Evolutionary conservation across 2,888 invertebrate species (phyloP).

Genomic region (Eilema depressum): DNA sequence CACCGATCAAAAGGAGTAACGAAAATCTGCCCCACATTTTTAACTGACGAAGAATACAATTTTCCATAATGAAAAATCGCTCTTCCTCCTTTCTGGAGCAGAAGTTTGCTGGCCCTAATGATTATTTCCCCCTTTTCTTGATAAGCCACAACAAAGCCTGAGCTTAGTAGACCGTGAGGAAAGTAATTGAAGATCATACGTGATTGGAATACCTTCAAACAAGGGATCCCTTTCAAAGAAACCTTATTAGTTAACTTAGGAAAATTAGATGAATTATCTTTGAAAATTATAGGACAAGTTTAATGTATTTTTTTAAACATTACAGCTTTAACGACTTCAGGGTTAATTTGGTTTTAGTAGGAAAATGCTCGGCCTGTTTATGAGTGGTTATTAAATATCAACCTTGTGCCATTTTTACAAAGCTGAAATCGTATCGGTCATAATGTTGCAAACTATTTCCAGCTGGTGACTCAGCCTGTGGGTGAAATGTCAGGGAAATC

Average conservation of each 20-base stretch:
- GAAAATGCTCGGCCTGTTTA: too few species aligned
- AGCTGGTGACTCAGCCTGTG: too few species aligned
- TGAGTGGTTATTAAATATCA: too few species aligned
- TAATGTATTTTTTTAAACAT: not conserved
- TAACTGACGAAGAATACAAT: constrained; percentile 19
- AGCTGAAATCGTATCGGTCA: too few species aligned
- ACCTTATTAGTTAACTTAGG: constrained; percentile 18
- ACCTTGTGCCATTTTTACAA: too few species aligned
- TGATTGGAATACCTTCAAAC: constrained; percentile 56
- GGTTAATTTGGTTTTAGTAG: too few species aligned
- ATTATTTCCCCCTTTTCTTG: constrained; percentile 43
- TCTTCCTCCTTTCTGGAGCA: constrained; percentile 16
- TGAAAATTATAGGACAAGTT: not conserved
- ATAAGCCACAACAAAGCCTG: constrained; percentile 58
- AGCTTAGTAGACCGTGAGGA: constrained; percentile 59
- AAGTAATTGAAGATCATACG: constrained; percentile 72
- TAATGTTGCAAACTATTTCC: too few species aligned
- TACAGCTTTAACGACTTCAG: not conserved
- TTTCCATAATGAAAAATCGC: constrained; percentile 19
- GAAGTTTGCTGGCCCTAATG: constrained; percentile 41
- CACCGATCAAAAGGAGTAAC: not conserved
- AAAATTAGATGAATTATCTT: constrained; percentile 14
- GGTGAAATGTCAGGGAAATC: too few species aligned
- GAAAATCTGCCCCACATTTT: not conserved
- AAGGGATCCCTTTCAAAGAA: constrained; percentile 37